A percentile compares a stretch with the other conserved stretches of the same genome.
These are phyloP conservation scores for Eupeodes latifasciatus DNA, from an alignment of 2,888 invertebrate species.

Conservation along the genomic window DNA sequence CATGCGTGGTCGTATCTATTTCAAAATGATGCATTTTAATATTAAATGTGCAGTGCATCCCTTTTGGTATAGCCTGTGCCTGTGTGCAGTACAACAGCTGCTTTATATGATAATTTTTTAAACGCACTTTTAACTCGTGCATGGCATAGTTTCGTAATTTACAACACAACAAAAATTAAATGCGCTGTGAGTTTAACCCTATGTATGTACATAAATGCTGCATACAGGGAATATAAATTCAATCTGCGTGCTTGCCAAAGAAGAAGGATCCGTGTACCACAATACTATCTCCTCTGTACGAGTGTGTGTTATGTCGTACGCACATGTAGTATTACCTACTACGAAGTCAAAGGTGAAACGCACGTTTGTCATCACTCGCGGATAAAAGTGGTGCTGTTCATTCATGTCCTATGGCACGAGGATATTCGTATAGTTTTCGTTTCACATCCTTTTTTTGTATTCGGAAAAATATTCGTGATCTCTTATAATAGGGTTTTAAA, in stretches of 20 bases:
- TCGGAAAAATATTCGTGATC: conserved; percentile 22
- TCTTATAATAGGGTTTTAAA: conserved; percentile 50
- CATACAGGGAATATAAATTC: conserved; percentile 28
- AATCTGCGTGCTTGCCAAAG: conserved; percentile 65
- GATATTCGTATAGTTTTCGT: conserved; percentile 35
- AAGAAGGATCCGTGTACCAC: conserved; percentile 40
- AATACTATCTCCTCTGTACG: not conserved
- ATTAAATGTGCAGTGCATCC: conserved; percentile 41
- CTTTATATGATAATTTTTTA: conserved; percentile 66
- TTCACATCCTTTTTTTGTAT: conserved; percentile 26
- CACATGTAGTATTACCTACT: not conserved
- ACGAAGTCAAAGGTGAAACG: conserved; percentile 69
- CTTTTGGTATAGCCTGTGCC: not conserved
- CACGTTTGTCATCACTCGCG: conserved; percentile 62
- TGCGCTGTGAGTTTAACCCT: conserved; percentile 64
- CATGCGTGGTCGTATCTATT: not conserved
- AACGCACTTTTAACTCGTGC: conserved; percentile 74
- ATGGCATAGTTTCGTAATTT: conserved; percentile 44
- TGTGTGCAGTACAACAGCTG: conserved; percentile 38
- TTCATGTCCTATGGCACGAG: conserved; percentile 62
- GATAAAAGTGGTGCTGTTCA: conserved; percentile 32
- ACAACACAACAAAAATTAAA: not conserved
- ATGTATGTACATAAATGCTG: not conserved
- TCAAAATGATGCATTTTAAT: conserved; percentile 1
- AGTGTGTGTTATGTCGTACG: not conserved